Evolutionary conservation across 1,140 invertebrate species (phyloP), one percentile per base, ranked within the genome.

Genomic region (Sinonovacula constricta): DNA sequence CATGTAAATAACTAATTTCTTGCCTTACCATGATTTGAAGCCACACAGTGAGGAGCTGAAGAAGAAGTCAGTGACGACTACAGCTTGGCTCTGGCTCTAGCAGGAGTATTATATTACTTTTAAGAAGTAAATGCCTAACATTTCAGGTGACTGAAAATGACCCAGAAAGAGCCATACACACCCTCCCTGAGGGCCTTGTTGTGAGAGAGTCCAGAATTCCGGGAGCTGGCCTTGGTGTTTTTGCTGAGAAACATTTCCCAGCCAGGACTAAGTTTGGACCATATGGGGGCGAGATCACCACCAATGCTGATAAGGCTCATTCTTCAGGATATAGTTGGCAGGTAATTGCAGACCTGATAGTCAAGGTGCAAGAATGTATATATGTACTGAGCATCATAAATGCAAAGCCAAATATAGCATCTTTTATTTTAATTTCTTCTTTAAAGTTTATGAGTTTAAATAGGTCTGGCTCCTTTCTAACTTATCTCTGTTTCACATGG

Each of bases 241-340:
- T 53, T 14, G 53, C 67, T 28, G 49, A 51, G 22, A 34, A 68
- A 45, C 28, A 79, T 18, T 30, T 79, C 22, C 28, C 31, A 10
- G 22, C 54, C 0, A 31, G 67, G 14, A 54, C 45, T 12, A 67
- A 53, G 33, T 80, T 80, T 54, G 79, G 79, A 26, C 79, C 79
- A 7, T 81, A 81, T 45, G 67, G 39, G 33, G 79, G 79, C 34
- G 79, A 74, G 24, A 54, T 49, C 1, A 51, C 39, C 28, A 15
- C 39, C 22, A 53, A 81, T 45, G 28, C 34, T n/a, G 33, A 49
- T 10, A 56, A 45, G 39, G 78, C 78, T 68, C 69, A 74, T 28
- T 28, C 28, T 12, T 77, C 79, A 36, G 79, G 79, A 15, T 81
- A 81, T 39, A 45, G 62, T 33, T 81, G 79, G 79, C 79, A 77